These are phyloP conservation scores for Drosophila emarginata DNA, from an alignment of 2,888 invertebrate genomes.

Conservation along the genomic window DNA sequence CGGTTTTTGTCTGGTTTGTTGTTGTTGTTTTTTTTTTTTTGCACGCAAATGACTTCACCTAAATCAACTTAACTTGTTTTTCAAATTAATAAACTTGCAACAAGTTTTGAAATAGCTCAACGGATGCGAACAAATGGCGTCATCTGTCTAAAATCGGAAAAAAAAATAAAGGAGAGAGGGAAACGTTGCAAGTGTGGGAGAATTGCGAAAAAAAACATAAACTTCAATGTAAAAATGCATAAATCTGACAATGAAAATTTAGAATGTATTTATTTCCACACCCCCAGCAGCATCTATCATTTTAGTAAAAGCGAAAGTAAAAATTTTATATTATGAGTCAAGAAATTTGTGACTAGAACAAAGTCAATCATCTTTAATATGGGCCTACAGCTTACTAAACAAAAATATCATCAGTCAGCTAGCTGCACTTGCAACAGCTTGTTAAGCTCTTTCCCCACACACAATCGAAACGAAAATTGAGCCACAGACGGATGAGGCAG, in stretches of 20 bases:
- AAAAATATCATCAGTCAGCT: neutral
- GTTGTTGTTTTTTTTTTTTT: slow-evolving; percentile 37
- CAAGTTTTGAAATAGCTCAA: slow-evolving; percentile 51
- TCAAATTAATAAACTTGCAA: slow-evolving; percentile 50
- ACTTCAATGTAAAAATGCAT: slow-evolving; percentile 19
- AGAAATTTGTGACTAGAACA: slow-evolving; percentile 22
- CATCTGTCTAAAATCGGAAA: slow-evolving; percentile 14
- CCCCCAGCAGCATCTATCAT: slow-evolving; percentile 3
- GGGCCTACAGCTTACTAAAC: too few species aligned
- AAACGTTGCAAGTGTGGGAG: slow-evolving; percentile 5
- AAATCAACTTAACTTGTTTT: slow-evolving; percentile 51
- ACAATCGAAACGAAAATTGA: slow-evolving; percentile 61
- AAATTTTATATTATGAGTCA: neutral
- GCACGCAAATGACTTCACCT: slow-evolving; percentile 62
- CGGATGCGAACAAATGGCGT: slow-evolving; percentile 47
- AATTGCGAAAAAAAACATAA: slow-evolving; percentile 16
- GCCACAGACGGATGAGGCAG: slow-evolving; percentile 26
- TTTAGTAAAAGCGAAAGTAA: slow-evolving; percentile 37
- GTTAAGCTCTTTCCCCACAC: slow-evolving; percentile 45
- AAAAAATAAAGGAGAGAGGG: neutral
- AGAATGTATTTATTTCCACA: neutral
- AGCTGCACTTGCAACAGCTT: slow-evolving; percentile 8
- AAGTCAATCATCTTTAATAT: neutral
- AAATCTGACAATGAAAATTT: slow-evolving; percentile 36
- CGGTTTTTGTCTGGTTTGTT: neutral